These are phyloP conservation scores for Neolamprologus sp. DNA, from an alignment of 2,113 vertebrate genomes.

Conservation along the genomic window DNA sequence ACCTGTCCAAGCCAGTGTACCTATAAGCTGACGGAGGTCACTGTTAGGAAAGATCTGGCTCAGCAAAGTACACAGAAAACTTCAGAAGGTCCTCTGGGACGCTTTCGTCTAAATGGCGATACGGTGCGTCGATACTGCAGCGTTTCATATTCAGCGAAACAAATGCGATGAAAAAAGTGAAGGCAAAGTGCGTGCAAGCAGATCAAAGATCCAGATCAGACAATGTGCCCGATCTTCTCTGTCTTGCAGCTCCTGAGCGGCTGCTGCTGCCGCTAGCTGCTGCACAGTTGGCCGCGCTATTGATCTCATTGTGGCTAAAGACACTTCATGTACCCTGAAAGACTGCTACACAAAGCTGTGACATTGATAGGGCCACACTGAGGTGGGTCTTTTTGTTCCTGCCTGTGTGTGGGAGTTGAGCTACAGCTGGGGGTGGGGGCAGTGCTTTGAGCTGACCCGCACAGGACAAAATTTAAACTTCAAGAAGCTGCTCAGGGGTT, in stretches of 20 bases:
- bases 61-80: slow-evolving; percentile 71
- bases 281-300: slow-evolving; percentile 60
- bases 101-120: slow-evolving; percentile 42
- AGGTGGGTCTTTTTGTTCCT: slow-evolving; percentile 69
- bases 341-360: slow-evolving; percentile 65
- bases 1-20: slow-evolving; percentile 65
- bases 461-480: slow-evolving; percentile 44
- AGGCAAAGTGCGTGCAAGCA: slow-evolving; percentile 17
- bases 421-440: slow-evolving; percentile 54
- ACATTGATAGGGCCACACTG: slow-evolving; percentile 72
- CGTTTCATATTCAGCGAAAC: background rate
- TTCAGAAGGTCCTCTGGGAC: slow-evolving; percentile 62
- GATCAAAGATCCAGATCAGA: slow-evolving; percentile 62
- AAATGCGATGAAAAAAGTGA: background rate
- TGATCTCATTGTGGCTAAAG: slow-evolving; percentile 71
- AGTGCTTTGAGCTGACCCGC: slow-evolving; percentile 46
- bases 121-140: slow-evolving; percentile 47
- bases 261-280: slow-evolving; percentile 15
- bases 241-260: slow-evolving; percentile 5
- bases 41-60: slow-evolving; percentile 66
- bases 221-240: slow-evolving; percentile 39
- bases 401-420: slow-evolving; percentile 64
- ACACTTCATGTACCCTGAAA: slow-evolving; percentile 74
- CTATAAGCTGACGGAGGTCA: slow-evolving; percentile 70
- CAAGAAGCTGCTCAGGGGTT: slow-evolving; percentile 30